Evolutionary conservation across 2,888 invertebrate genomes (phyloP).

Genomic region (Agriopis aurantiaria): DNA sequence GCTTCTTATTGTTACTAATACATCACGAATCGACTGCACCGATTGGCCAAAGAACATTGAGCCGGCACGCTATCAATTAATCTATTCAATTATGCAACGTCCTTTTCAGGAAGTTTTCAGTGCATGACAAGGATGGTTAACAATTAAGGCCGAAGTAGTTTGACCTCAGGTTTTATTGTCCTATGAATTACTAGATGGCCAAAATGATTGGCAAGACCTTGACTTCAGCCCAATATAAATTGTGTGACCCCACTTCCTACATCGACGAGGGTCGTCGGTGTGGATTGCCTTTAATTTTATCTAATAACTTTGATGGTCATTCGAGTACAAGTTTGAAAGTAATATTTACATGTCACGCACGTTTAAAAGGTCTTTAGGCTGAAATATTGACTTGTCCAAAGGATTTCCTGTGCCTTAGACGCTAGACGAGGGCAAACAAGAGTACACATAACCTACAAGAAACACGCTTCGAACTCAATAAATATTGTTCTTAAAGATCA

Average conservation of each 20-base stretch:
- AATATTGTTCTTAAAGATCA: slow-evolving; percentile 27
- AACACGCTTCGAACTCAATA: slow-evolving; percentile 19
- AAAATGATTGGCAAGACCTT: slow-evolving; percentile 82
- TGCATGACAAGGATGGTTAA: slow-evolving; percentile 54
- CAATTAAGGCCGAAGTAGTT: slow-evolving; percentile 61
- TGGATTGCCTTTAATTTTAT: slow-evolving; percentile 70
- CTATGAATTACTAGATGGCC: slow-evolving; percentile 79
- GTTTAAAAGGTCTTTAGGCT: slow-evolving; percentile 29
- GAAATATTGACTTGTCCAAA: slow-evolving; percentile 37
- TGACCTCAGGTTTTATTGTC: slow-evolving; percentile 78
- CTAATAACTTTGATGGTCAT: slow-evolving; percentile 60
- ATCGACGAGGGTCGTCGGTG: slow-evolving; percentile 74
- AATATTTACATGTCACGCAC: slow-evolving; percentile 34
- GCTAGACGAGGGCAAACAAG: slow-evolving; percentile 27
- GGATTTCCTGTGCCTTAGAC: slow-evolving; percentile 44
- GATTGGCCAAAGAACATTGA: slow-evolving; percentile 16
- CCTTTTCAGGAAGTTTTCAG: slow-evolving; percentile 44
- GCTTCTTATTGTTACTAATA: slow-evolving; percentile 38
- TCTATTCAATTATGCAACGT: slow-evolving; percentile 23
- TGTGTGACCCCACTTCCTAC: slow-evolving; percentile 82
- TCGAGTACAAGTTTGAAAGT: slow-evolving; percentile 32
- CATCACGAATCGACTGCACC: slow-evolving; percentile 28
- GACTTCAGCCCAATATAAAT: slow-evolving; percentile 82
- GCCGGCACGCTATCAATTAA: slow-evolving; percentile 37
- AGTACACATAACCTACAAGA: slow-evolving; percentile 15